A percentile compares a stretch with the other conserved stretches of the same genome.
These are phyloP conservation scores for Sthenelais limicola DNA, from an alignment of 2,888 invertebrate species.

Conservation along the genomic window DNA sequence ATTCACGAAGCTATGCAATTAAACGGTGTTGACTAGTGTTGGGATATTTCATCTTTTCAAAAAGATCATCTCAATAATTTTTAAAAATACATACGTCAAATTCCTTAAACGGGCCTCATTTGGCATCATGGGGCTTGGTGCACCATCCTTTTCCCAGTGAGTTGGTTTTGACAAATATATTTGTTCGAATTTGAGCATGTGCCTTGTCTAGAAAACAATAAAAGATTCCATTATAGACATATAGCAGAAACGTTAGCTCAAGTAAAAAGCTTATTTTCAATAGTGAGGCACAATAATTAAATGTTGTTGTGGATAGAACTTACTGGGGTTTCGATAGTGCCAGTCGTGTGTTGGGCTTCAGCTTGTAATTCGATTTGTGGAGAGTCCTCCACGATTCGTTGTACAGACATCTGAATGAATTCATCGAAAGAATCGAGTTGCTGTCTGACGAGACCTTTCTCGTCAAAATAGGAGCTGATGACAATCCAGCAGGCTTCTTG, in stretches of 20 bases:
- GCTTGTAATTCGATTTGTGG: constrained; percentile 97
- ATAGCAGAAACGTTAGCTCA: no score
- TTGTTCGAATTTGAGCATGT: constrained; percentile 97
- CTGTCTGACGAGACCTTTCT: constrained; percentile 98
- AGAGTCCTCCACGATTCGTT: constrained; percentile 98
- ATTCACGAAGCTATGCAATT: no score
- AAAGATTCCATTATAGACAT: no score
- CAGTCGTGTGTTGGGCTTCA: constrained; percentile 96
- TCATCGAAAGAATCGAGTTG: constrained; percentile 99
- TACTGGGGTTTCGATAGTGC: constrained; percentile 79
- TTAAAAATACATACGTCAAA: constrained; percentile 82
- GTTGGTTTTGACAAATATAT: constrained; percentile 99
- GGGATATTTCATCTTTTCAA: no score
- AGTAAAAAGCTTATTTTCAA: neutral
- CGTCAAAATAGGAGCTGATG: constrained; percentile 99
- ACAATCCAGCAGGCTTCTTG: constrained; percentile 99
- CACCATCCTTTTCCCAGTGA: constrained; percentile 99
- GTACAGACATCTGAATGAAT: constrained; percentile 99
- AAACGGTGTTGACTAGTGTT: no score
- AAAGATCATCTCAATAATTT: no score
- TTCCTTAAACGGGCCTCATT: constrained; percentile 98
- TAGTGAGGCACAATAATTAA: no score
- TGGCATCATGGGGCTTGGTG: constrained; percentile 99
- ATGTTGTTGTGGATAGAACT: no score
- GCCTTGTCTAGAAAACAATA: constrained; percentile 82